Base-by-base conservation (phyloP, 2,888 invertebrate genomes). In the Raillietiella orientalis region DNA sequence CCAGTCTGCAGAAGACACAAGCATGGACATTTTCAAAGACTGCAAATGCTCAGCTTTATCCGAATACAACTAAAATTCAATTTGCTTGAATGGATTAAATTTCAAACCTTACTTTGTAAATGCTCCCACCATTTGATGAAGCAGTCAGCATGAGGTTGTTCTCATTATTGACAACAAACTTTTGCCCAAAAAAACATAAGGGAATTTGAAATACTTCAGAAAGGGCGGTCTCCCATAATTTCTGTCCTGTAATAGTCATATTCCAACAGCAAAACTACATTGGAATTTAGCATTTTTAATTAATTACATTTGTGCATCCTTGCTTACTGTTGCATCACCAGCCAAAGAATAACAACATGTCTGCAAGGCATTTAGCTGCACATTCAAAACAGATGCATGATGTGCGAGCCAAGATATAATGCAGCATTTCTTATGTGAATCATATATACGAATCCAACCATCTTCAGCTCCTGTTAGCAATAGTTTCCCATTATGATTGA, bases 401-500 rank as follows among this genome's bases (percentile, higher is more conserved):
- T 59, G 57, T 23, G 53, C 55, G 30, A 41, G 43, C 45, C 58
- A 50, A 31, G 51, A 50, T 21, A 54, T 50, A 11, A 59, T 53
- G 32, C 54, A 52, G 36, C 56, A 55, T 25, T 48, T 48, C 30
- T 52, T 46, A 16, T 54, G 41, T 23, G 57, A 37, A 40, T 59
- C 59, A 36, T 55, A 54, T 26, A 59, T 49, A 22, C 55, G 39
- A 28, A 59, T 47, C 24, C 47, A 45, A 5, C 60, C 60, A 40
- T 60, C 58, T 2, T 50, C 55, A 11, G 53, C 46, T 15, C 59
- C 60, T 17, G 55, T 51, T 14, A 59, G 44, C 19, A 59, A 37
- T 11, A 58, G 40, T 34, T 57, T 55, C 5, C 59, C 59, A 37
- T 56, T 57, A 34, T 56, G 58, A 39, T 58, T 59, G 38, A 55